phyloP scores from a whole-genome alignment of 2,113 vertebrate species.

The Phylloscopus trochilus region DNA sequence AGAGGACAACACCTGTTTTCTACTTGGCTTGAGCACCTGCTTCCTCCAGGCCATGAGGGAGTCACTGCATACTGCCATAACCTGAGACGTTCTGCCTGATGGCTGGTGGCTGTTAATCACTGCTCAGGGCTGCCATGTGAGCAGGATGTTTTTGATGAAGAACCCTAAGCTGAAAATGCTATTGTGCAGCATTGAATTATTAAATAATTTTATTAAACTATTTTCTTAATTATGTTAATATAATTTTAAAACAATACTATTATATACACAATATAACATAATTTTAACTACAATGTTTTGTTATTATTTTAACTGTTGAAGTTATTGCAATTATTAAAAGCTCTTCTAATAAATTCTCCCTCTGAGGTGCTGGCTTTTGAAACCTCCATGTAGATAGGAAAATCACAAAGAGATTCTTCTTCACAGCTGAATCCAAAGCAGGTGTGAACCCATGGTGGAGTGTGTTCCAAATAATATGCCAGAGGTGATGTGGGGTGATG shows the following conservation, averaged over 20 bases:
- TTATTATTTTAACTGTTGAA: neutral
- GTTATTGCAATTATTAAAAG: neutral
- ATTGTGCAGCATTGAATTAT: constrained; percentile 12
- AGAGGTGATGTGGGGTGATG: neutral
- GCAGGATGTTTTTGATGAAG: neutral
- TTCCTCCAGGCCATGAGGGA: neutral
- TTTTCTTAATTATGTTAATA: neutral
- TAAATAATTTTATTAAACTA: neutral
- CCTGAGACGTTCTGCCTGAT: neutral
- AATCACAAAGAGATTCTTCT: neutral
- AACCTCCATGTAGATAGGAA: neutral
- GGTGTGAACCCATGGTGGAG: neutral
- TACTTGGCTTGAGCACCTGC: neutral
- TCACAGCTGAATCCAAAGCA: neutral
- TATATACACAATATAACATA: neutral
- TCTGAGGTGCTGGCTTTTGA: neutral
- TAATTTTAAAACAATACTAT: neutral
- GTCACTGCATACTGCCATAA: neutral
- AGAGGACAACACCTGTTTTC: neutral
- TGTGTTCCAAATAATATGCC: neutral
- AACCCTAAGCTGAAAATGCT: constrained; percentile 9
- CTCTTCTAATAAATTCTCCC: neutral
- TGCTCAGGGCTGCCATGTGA: neutral
- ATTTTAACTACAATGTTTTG: neutral
- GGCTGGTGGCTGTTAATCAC: neutral